Evolutionary conservation across 2,797 vertebrate species (phyloP), one percentile per base, ranked within the genome.

Genomic region (Mustela erminea): DNA sequence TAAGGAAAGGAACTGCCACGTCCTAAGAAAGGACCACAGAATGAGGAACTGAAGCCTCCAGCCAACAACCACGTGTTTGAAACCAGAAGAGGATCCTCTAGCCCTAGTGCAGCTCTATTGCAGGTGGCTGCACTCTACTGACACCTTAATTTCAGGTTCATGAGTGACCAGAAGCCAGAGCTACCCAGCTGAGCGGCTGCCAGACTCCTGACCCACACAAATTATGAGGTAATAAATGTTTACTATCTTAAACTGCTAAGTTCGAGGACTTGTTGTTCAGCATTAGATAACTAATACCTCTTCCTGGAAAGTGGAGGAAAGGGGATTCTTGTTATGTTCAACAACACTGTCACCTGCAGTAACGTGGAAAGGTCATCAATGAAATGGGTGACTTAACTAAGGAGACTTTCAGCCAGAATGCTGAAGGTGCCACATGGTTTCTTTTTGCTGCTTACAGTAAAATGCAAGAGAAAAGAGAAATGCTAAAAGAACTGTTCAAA

Each of bases 401-500:
- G 77, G 68, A 49, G 20, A 46, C 43, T 83, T 83, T 78, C 49
- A 90, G 64, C 21, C 83, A 52, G n/a, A 91, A 49, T 38, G 5
- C 25, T 56, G 23, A 93, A 75, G 29, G 38, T 70, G 56, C 21
- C 6, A 23, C 2, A 0, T 60, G 2, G 29, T 66, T 87, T 92
- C 52, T 75, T 66, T 93, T 75, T 62, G 77, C 43, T 88, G 23
- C 35, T 62, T 70, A 75, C 7, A 87, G 29, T 43, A 68, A 94
- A 95, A 93, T 56, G 38, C 54, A 78, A 83, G 38, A 41, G n/a
- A 27, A 90, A 87, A 92, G 32, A 89, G 56, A 75, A 17, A 46
- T 32, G 17, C 32, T 81, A 23, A 54, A 4, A 70, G 66, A 72
- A 78, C 3, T 23, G 29, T 32, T 41, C 58, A 70, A 89, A 83